These are phyloP conservation scores for Drosophila koepferae DNA, from an alignment of 2,888 invertebrate species.

Conservation along the genomic window DNA sequence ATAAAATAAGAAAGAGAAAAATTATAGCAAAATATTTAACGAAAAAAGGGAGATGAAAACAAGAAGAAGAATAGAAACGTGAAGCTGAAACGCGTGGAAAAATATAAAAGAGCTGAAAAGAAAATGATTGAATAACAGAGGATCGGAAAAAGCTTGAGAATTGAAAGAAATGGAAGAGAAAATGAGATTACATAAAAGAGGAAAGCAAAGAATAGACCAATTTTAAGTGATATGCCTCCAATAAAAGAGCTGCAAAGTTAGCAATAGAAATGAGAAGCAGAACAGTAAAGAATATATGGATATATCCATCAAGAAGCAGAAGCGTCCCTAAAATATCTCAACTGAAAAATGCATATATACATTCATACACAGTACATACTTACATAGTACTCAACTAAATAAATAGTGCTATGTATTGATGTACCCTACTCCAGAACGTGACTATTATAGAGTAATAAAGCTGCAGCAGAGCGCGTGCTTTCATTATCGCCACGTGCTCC, in stretches of 20 bases:
- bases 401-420: neutral
- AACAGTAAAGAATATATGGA: neutral
- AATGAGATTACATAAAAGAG: too few species aligned
- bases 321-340: neutral
- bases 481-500: conserved; percentile 41
- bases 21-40: too few species aligned
- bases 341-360: neutral
- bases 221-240: too few species aligned
- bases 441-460: conserved; percentile 27
- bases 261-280: neutral
- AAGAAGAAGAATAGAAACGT: neutral
- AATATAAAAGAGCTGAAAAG: too few species aligned
- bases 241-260: neutral
- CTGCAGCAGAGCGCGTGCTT: conserved; percentile 18
- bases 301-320: neutral
- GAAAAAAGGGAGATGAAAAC: too few species aligned
- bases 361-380: too few species aligned
- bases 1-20: too few species aligned
- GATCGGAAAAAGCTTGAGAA: too few species aligned
- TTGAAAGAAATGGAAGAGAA: neutral
- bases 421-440: conserved; percentile 34
- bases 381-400: neutral
- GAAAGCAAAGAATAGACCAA: too few species aligned
- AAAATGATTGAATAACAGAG: too few species aligned
- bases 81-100: too few species aligned